A percentile compares a stretch with the other conserved stretches of the same genome.
phyloP scores from a whole-genome alignment of 2,888 invertebrate species.

The Phyto melanocephala region DNA sequence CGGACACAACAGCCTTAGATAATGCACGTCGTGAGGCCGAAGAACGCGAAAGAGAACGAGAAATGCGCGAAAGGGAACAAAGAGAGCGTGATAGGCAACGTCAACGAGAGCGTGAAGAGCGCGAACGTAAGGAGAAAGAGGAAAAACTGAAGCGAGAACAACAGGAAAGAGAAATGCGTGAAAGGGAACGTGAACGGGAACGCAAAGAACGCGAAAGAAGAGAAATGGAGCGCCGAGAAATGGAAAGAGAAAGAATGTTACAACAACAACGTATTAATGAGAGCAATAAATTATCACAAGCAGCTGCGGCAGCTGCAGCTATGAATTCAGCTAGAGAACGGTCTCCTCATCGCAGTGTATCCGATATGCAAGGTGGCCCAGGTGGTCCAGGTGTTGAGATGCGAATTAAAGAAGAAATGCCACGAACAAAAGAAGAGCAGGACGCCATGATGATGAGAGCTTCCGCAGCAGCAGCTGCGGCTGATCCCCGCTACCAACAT shows the following conservation, averaged over 20 bases:
- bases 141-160: constrained; percentile 81
- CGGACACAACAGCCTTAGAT: constrained; percentile 83
- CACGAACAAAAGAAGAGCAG: constrained; percentile 78
- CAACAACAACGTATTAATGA: constrained; percentile 81
- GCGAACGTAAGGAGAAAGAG: constrained; percentile 79
- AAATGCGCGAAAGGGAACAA: constrained; percentile 78
- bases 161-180: constrained; percentile 81
- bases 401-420: constrained; percentile 82
- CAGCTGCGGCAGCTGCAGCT: constrained; percentile 76
- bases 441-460: constrained; percentile 80
- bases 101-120: constrained; percentile 77
- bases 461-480: constrained; percentile 69
- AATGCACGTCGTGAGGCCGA: constrained; percentile 83
- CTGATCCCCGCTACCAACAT: constrained; percentile 81
- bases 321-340: constrained; percentile 81
- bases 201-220: constrained; percentile 81
- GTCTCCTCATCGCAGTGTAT: constrained; percentile 88
- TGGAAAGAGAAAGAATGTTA: constrained; percentile 83
- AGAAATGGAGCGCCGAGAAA: constrained; percentile 81
- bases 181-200: constrained; percentile 81
- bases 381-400: constrained; percentile 69
- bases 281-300: constrained; percentile 79
- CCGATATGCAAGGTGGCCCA: constrained; percentile 76
- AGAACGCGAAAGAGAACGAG: constrained; percentile 77
- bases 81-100: constrained; percentile 78